phyloP scores from a whole-genome alignment of 2,888 invertebrate species.

The Cylindroiulus punctatus region DNA sequence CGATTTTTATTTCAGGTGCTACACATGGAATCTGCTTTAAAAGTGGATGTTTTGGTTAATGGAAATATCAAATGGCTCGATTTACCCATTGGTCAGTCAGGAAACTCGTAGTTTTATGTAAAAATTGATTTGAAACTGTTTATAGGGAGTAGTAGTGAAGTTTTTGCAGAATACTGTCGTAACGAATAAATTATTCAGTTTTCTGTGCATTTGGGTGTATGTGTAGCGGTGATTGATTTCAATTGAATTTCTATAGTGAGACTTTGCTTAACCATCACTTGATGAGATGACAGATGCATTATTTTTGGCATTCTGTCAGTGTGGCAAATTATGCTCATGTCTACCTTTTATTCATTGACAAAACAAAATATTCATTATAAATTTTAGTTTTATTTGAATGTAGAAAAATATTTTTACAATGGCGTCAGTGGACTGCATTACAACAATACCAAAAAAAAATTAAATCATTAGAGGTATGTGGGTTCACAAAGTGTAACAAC shows the following conservation, averaged over 20 bases:
- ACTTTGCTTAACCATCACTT: too few species aligned
- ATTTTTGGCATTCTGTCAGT: too few species aligned
- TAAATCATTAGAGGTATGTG: too few species aligned
- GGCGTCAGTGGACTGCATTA: background rate
- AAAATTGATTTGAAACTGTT: background rate
- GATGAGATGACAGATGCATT: too few species aligned
- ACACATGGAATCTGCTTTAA: constrained; percentile 49
- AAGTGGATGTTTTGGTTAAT: constrained; percentile 44
- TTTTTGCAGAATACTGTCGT: background rate
- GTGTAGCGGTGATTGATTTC: background rate
- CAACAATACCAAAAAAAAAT: too few species aligned
- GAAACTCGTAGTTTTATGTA: background rate
- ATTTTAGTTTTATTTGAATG: constrained; percentile 39
- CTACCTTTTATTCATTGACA: background rate
- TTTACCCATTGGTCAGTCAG: background rate
- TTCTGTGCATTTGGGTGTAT: background rate
- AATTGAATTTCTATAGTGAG: too few species aligned
- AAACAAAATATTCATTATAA: background rate
- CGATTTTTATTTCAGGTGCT: constrained; percentile 51
- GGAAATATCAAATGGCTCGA: constrained; percentile 52
- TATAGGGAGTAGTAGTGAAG: background rate
- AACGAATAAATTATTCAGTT: background rate
- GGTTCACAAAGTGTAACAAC: too few species aligned
- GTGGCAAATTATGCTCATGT: too few species aligned
- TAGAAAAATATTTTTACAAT: constrained; percentile 21